Conservation (phyloP, 2,888 invertebrate species). For the Tetranychus piercei region DNA sequence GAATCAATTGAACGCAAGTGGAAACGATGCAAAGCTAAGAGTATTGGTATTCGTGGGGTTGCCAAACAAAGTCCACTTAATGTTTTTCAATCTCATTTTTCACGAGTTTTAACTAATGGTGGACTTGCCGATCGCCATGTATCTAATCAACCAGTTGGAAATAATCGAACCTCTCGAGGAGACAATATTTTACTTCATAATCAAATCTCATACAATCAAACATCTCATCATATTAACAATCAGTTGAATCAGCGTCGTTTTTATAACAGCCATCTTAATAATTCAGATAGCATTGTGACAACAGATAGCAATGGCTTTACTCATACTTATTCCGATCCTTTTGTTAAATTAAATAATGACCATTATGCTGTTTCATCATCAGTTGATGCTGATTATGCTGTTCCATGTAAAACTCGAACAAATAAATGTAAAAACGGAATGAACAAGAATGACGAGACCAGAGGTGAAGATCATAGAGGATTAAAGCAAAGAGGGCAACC, state of each 20-base stretch:
- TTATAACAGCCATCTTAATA: neutral
- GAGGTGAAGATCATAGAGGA: neutral
- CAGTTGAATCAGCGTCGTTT: no score
- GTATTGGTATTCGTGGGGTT: neutral
- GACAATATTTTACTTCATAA: no score
- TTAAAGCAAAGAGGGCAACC: neutral
- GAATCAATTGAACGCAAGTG: neutral
- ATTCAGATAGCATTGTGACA: neutral
- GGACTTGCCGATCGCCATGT: neutral
- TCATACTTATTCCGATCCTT: neutral
- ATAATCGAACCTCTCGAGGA: no score
- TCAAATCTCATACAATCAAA: no score
- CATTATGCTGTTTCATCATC: neutral
- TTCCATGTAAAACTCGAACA: neutral
- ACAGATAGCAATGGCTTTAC: neutral
- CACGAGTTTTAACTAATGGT: slow-evolving; percentile 1
- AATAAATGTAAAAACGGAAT: neutral
- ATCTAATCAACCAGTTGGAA: no score
- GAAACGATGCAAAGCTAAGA: slow-evolving; percentile 5
- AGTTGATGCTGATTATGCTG: neutral
- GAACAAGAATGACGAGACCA: neutral
- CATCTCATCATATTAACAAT: no score
- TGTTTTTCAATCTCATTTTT: slow-evolving; percentile 8
- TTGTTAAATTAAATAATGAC: neutral
- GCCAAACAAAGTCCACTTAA: neutral